phyloP scores from a whole-genome alignment of 2,113 vertebrate genomes.

The Antechinus stuartii region DNA sequence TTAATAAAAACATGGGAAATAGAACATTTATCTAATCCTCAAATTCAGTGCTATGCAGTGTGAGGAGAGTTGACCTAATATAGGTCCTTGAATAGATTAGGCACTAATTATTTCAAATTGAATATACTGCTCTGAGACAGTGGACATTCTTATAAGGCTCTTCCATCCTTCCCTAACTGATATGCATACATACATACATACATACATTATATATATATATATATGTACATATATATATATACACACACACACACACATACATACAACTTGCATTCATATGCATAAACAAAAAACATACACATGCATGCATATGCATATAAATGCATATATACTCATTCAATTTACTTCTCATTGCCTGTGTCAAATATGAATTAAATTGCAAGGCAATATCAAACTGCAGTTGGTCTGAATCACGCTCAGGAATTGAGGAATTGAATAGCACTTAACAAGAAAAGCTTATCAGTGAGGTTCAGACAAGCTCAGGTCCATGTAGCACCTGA shows the following conservation, averaged over 20 bases:
- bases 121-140: neutral
- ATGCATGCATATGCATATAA: neutral
- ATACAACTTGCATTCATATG: neutral
- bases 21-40: neutral
- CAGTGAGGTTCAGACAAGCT: conserved; percentile 81
- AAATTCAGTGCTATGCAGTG: neutral
- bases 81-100: neutral
- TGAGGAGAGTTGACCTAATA: neutral
- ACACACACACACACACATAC: neutral
- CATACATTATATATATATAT: no score
- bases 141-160: neutral
- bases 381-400: conserved; percentile 76
- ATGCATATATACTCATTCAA: conserved; percentile 64
- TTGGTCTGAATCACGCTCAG: conserved; percentile 77
- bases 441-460: conserved; percentile 83
- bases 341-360: conserved; percentile 83
- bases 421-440: conserved; percentile 72
- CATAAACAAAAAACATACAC: neutral
- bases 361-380: conserved; percentile 84
- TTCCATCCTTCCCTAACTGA: neutral
- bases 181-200: rapidly evolving
- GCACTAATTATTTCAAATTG: neutral
- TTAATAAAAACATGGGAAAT: neutral
- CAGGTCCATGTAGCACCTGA: conserved; percentile 62
- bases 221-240: no score